Percentiles rank a stretch among this genome's conserved stretches.
These are phyloP conservation scores for Aplysia californica DNA, from an alignment of 1,140 invertebrate genomes.

Conservation along the genomic window DNA sequence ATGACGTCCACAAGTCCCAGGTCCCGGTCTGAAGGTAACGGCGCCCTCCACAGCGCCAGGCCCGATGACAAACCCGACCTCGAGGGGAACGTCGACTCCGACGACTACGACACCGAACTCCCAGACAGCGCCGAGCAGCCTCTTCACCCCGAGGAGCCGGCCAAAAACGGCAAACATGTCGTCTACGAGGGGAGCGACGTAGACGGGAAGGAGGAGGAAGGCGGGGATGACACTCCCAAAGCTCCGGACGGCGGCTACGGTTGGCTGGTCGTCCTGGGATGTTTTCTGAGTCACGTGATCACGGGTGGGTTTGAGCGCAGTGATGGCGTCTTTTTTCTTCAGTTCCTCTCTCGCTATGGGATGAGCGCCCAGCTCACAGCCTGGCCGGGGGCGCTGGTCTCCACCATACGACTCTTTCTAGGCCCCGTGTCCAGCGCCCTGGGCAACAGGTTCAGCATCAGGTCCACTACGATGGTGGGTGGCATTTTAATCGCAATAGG, in stretches of 20 bases:
- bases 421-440: constrained; percentile 88
- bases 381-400: constrained; percentile 12
- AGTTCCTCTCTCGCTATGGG: constrained; percentile 42
- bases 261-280: constrained; percentile 37
- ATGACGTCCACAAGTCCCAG: too few species aligned
- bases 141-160: too few species aligned
- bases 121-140: too few species aligned
- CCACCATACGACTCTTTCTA: background rate
- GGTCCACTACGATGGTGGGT: constrained; percentile 85
- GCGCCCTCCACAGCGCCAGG: too few species aligned
- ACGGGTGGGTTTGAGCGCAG: constrained; percentile 50
- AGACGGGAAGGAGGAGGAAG: background rate
- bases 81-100: too few species aligned
- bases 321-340: constrained; percentile 50
- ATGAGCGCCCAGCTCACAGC: constrained; percentile 36
- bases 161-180: too few species aligned
- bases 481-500: constrained; percentile 79
- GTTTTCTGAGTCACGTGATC: constrained; percentile 36
- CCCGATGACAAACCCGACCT: too few species aligned
- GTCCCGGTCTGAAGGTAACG: too few species aligned
- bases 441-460: constrained; percentile 87
- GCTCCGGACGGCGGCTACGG: constrained; percentile 36
- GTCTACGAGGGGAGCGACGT: background rate
- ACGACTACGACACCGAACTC: too few species aligned
- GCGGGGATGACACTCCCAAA: background rate